Conservation (phyloP, 1,140 invertebrate genomes). For the Brachionus manjavacas region DNA sequence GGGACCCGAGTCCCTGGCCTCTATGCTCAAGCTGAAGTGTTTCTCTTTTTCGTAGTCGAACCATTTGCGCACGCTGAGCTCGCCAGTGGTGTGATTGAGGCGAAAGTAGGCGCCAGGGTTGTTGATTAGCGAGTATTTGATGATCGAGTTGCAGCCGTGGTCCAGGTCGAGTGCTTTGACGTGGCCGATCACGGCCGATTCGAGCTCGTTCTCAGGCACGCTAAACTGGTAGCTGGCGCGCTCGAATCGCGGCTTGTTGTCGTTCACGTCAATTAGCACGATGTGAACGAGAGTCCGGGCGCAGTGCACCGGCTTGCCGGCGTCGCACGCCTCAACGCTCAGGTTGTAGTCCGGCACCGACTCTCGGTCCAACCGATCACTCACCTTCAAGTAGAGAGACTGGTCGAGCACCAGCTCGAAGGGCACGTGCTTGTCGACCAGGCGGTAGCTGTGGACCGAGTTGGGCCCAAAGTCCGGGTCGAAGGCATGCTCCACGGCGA, state of each 20-base stretch:
- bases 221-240: background rate
- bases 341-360: background rate
- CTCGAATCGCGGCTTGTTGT: slow-evolving; percentile 38
- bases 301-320: background rate
- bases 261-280: background rate
- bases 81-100: background rate
- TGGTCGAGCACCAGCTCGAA: background rate
- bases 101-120: background rate
- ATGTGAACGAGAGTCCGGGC: background rate
- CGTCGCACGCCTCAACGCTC: background rate
- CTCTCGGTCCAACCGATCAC: background rate
- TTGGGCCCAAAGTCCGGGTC: slow-evolving; percentile 1
- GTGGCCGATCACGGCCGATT: background rate
- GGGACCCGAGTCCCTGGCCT: background rate
- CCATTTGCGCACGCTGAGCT: background rate
- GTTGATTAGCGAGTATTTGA: background rate
- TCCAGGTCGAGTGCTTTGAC: too few species aligned
- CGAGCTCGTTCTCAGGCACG: background rate
- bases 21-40: background rate
- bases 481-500: background rate
- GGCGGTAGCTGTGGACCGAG: background rate
- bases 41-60: slow-evolving; percentile 42
- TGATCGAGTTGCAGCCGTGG: too few species aligned
- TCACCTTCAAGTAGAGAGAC: background rate
- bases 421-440: background rate